Evolutionary conservation across 2,888 invertebrate species (phyloP).

Genomic region (Helobdella robusta): DNA sequence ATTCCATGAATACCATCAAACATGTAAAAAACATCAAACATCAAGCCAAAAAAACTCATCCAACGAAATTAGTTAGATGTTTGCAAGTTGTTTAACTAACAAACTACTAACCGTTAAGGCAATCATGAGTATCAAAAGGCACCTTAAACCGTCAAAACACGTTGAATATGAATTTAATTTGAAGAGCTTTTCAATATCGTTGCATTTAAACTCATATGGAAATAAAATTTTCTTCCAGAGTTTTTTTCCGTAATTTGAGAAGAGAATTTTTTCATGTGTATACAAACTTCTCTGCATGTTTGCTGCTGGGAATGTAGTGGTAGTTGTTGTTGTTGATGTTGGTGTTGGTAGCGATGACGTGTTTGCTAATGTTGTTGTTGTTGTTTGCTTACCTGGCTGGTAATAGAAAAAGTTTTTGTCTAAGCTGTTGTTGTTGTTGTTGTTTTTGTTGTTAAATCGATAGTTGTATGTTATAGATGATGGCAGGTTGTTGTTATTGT

Average conservation of each 20-base stretch:
- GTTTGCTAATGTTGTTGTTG: no score
- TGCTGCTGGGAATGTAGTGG: background rate
- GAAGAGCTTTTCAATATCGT: slow-evolving; percentile 20
- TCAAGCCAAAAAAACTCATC: background rate
- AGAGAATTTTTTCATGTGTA: background rate
- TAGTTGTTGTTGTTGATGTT: background rate
- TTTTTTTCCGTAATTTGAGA: background rate
- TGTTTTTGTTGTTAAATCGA: background rate
- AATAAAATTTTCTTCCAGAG: slow-evolving; percentile 8
- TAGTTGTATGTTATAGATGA: no score
- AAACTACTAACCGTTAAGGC: slow-evolving; percentile 13
- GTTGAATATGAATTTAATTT: slow-evolving; percentile 10
- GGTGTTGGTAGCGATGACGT: background rate
- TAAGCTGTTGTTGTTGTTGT: background rate
- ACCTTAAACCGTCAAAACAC: slow-evolving; percentile 10
- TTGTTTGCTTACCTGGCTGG: no score
- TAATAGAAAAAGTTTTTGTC: background rate
- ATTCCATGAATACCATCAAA: no score
- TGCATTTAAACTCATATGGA: slow-evolving; percentile 18
- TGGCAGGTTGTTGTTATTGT: background rate
- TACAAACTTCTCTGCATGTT: background rate
- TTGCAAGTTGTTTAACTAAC: no score
- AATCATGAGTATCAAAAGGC: slow-evolving; percentile 24
- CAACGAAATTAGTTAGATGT: no score
- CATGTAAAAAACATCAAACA: background rate